Evolutionary conservation across 23 tunicate genomes (phyloP), one percentile per base, ranked within the genome.

Genomic region (Botrylloides violaceus): DNA sequence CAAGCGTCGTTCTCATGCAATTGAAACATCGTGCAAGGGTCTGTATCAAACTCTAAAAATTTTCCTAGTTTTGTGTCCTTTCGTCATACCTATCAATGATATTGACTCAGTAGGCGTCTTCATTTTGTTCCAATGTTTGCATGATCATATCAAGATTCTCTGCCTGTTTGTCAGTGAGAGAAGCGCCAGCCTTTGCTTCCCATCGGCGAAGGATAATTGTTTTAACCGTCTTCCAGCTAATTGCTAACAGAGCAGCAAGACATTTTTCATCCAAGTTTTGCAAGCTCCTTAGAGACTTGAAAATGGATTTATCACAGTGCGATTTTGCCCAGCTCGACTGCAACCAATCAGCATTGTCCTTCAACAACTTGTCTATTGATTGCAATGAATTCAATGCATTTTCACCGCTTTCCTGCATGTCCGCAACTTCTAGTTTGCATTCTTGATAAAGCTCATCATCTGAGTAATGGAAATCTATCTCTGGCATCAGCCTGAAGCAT

Each of bases 141-240:
- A 30, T 64, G 19, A 68, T 36, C 37, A 21, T 28, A 0, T 43
- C 20, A 19, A 68, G 32, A 68, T 32, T 24, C 18, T 68, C 64
- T 24, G 24, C 26, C 23, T 68, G 58, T 37, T 68, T 9, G 43
- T 68, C 74, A 4, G 36, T n/a, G 32, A 68, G 7, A n/a, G 37
- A 36, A 19, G 74, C 74, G 18, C 74, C 65, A 19, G 36, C 25
- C 29, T 43, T 68, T 27, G 37, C 26, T 22, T 68, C 74, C 74
- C 74, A 68, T 18, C 74, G 74, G n/a, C 37, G 74, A 4, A n/a
- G 37, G 18, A 68, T 7, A 19, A 68, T 18, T 5, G 5, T 25
- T 0, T 1, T 22, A 4, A 68, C 19, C 20, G 74, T 68, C 19
- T 37, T 26, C 29, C 1, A 6, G 37, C 37, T 56, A 5, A 37